Conservation (phyloP, 2,888 invertebrate genomes). For the Ctena decussata region DNA sequence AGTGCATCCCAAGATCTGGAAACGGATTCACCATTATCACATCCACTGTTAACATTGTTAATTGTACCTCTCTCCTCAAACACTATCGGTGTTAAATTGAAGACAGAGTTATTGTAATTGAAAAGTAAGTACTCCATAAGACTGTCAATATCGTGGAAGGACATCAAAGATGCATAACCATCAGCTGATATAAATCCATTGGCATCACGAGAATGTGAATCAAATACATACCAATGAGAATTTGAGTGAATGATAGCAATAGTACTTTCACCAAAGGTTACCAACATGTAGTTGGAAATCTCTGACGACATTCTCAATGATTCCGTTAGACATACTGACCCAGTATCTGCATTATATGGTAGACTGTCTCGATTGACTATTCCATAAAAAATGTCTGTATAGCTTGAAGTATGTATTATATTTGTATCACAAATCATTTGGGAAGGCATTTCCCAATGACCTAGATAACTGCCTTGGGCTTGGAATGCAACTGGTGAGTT, state of each 20-base stretch:
- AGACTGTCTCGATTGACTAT: not conserved
- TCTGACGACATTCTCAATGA: not conserved
- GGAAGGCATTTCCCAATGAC: constrained; percentile 9
- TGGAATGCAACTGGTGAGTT: too few species aligned
- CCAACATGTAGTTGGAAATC: constrained; percentile 22
- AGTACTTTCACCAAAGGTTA: not conserved
- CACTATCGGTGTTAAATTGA: constrained; percentile 6
- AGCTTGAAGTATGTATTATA: not conserved
- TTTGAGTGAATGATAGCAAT: not conserved
- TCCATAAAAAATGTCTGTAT: constrained; percentile 18
- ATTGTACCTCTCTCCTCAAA: not conserved
- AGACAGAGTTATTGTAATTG: not conserved
- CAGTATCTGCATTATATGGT: not conserved
- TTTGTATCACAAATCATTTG: not conserved
- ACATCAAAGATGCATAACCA: not conserved
- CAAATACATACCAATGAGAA: not conserved
- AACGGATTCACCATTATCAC: too few species aligned
- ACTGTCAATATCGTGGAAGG: not conserved
- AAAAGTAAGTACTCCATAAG: not conserved
- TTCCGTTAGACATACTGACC: not conserved
- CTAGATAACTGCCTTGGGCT: not conserved
- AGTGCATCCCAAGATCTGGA: too few species aligned
- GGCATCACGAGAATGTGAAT: not conserved
- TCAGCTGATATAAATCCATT: not conserved
- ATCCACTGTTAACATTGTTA: too few species aligned